Conservation (phyloP, 1,140 invertebrate genomes). For the Holotrichia oblita region DNA sequence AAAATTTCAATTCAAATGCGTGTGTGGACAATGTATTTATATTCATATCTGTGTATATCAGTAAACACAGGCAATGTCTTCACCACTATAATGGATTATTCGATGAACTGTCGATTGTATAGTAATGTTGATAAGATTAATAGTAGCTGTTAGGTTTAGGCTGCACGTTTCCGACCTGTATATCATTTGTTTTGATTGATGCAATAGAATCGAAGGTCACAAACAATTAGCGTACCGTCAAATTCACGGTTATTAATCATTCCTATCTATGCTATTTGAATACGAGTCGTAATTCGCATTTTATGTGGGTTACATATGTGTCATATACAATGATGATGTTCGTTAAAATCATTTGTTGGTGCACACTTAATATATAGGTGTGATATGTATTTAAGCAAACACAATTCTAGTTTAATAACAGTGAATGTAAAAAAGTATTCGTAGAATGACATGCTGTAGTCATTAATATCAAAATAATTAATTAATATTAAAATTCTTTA, state of each 20-base stretch:
- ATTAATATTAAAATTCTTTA: too few species aligned
- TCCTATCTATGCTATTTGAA: not conserved
- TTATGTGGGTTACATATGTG: not conserved
- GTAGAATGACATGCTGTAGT: too few species aligned
- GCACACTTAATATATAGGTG: too few species aligned
- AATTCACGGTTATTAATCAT: not conserved
- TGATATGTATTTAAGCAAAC: too few species aligned
- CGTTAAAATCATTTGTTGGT: too few species aligned
- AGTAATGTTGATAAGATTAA: constrained; percentile 1
- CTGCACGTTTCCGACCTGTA: not conserved
- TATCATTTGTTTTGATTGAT: constrained; percentile 27
- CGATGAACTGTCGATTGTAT: not conserved
- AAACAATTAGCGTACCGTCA: constrained; percentile 21
- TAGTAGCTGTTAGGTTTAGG: not conserved
- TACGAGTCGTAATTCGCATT: not conserved
- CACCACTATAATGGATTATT: not conserved
- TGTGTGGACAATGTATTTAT: too few species aligned
- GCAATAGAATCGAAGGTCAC: constrained; percentile 23
- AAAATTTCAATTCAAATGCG: too few species aligned
- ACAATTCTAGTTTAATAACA: too few species aligned
- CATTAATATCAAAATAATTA: too few species aligned
- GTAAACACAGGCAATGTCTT: not conserved
- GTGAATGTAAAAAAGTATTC: too few species aligned
- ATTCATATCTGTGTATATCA: too few species aligned
- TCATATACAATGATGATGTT: not conserved